Percentiles rank a stretch among this genome's conserved stretches.
These are phyloP conservation scores for Microcebus murinus DNA, from an alignment of 2,113 vertebrate genomes.

Conservation along the genomic window DNA sequence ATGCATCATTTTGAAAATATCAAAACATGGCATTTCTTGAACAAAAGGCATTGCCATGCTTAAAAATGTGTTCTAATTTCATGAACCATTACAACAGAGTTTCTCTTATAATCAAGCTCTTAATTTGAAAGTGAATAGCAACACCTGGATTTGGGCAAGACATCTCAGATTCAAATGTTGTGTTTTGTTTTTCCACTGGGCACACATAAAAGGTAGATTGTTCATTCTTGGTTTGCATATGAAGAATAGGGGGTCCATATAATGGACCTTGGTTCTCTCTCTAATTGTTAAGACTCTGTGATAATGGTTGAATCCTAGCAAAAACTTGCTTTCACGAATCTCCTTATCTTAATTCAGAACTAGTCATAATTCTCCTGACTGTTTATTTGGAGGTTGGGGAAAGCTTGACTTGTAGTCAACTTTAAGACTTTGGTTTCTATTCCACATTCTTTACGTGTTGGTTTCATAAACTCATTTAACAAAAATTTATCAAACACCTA, in stretches of 20 bases:
- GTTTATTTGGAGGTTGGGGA: accelerated
- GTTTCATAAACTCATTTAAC: background rate
- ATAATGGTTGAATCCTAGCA: background rate
- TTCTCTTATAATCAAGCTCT: conserved; percentile 19
- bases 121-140: background rate
- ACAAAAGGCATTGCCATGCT: background rate
- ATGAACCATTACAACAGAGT: background rate
- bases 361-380: background rate
- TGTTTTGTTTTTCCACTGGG: background rate
- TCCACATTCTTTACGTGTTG: background rate
- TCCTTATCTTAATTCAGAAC: background rate
- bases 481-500: background rate
- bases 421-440: background rate
- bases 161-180: background rate
- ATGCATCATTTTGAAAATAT: background rate
- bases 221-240: background rate
- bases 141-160: background rate
- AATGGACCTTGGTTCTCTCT: background rate
- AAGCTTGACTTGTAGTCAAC: background rate
- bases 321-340: background rate
- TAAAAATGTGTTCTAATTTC: background rate
- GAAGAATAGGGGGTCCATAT: background rate
- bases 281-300: background rate
- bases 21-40: background rate
- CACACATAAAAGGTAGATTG: background rate